phyloP scores from a whole-genome alignment of 2,888 invertebrate genomes.

The Iphiclides podalirius region DNA sequence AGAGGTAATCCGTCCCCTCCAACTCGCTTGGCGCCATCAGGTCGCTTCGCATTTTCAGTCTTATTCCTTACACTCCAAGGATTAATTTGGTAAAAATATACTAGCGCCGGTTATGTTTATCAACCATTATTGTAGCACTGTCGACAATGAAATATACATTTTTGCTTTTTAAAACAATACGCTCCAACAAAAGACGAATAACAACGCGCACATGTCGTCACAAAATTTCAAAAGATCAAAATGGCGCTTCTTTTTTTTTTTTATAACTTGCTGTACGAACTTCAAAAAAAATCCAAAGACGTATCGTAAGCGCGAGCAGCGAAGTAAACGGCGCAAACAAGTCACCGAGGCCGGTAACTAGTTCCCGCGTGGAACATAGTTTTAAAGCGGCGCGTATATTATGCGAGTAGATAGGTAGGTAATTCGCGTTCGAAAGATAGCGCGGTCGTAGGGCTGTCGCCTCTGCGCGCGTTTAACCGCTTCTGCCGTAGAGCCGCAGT shows the following conservation, averaged over 20 bases:
- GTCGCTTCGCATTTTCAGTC: slow-evolving; percentile 71
- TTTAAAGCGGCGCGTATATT: slow-evolving; percentile 27
- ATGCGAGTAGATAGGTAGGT: slow-evolving; percentile 33
- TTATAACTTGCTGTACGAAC: slow-evolving; percentile 28
- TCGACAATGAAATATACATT: slow-evolving; percentile 14
- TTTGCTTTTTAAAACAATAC: slow-evolving; percentile 1
- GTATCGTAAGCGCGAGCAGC: slow-evolving; percentile 38
- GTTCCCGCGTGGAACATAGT: slow-evolving; percentile 51
- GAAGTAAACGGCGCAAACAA: slow-evolving; percentile 49
- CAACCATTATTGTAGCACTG: slow-evolving; percentile 10
- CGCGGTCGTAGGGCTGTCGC: slow-evolving; percentile 34
- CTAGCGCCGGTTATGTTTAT: not conserved
- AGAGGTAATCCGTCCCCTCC: slow-evolving; percentile 82
- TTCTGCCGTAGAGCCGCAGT: too few species aligned
- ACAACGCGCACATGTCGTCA: not conserved
- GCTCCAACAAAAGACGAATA: too few species aligned
- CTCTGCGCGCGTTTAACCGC: slow-evolving; percentile 31
- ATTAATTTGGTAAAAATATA: slow-evolving; percentile 25
- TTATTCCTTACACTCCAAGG: slow-evolving; percentile 41
- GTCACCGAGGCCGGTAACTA: slow-evolving; percentile 47
- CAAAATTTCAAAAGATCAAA: slow-evolving; percentile 4
- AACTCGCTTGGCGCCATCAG: slow-evolving; percentile 77
- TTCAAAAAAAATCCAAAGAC: slow-evolving; percentile 34
- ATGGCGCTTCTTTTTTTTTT: not conserved
- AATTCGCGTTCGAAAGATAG: slow-evolving; percentile 23